These are phyloP conservation scores for Orius insidiosus DNA, from an alignment of 1,140 invertebrate species.

Conservation along the genomic window DNA sequence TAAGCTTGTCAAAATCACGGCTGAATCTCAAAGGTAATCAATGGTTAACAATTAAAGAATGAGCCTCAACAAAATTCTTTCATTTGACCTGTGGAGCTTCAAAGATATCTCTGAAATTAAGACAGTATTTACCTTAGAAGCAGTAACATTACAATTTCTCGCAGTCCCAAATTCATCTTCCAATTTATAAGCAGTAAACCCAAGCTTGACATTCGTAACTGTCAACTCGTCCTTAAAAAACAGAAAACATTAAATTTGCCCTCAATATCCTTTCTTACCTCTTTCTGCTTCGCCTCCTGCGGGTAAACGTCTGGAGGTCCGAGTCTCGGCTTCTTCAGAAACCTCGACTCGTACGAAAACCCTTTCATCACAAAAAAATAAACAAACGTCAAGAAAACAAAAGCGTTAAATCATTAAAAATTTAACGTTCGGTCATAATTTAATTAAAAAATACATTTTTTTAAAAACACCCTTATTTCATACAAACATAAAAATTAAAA, in stretches of 20 bases:
- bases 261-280: slow-evolving; percentile 31
- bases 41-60: too few species aligned
- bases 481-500: too few species aligned
- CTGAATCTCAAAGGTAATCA: too few species aligned
- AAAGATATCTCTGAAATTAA: too few species aligned
- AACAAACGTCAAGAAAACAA: too few species aligned
- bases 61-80: too few species aligned
- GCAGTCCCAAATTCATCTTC: slow-evolving; percentile 89
- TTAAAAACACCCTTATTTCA: too few species aligned
- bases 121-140: slow-evolving; percentile 50
- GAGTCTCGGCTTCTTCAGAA: slow-evolving; percentile 78
- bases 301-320: slow-evolving; percentile 97
- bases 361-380: slow-evolving; percentile 36
- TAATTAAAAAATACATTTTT: too few species aligned
- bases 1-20: too few species aligned
- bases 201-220: slow-evolving; percentile 87
- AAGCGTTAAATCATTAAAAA: too few species aligned
- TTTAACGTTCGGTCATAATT: too few species aligned
- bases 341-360: slow-evolving; percentile 73
- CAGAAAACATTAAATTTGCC: slow-evolving; percentile 12
- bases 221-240: slow-evolving; percentile 69
- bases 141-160: slow-evolving; percentile 72
- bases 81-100: too few species aligned
- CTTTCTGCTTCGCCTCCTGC: slow-evolving; percentile 91
- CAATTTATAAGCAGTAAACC: slow-evolving; percentile 73